Conservation (phyloP, 2,888 invertebrate genomes). For the Leistus spinibarbis region DNA sequence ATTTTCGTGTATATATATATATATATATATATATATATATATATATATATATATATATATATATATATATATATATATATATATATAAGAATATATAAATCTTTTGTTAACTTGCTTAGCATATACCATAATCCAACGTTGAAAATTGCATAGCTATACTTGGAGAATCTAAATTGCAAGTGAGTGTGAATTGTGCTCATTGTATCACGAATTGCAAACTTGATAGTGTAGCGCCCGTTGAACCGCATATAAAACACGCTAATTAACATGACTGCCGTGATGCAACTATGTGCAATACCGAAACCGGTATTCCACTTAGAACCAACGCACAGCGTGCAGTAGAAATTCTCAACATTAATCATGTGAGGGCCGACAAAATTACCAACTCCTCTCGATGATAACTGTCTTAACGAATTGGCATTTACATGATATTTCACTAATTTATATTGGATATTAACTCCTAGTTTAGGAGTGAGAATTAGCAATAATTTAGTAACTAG, state of each 20-base stretch:
- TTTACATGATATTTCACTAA: no score
- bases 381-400: no score
- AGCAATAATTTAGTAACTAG: no score
- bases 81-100: neutral
- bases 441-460: no score
- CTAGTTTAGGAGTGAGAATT: no score
- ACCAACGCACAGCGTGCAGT: neutral
- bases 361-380: no score
- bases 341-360: no score
- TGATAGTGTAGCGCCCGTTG: neutral
- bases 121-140: neutral
- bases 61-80: no score
- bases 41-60: no score
- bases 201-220: neutral
- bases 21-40: no score
- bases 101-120: neutral
- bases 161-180: neutral
- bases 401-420: no score
- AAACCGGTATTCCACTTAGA: neutral
- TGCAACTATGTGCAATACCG: neutral
- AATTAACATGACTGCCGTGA: constrained; percentile 10
- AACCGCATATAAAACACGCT: constrained; percentile 32
- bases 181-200: neutral
- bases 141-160: neutral
- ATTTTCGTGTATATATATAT: no score